These are phyloP conservation scores for Acanthiza pusilla DNA, from an alignment of 2,797 vertebrate genomes.

Conservation along the genomic window DNA sequence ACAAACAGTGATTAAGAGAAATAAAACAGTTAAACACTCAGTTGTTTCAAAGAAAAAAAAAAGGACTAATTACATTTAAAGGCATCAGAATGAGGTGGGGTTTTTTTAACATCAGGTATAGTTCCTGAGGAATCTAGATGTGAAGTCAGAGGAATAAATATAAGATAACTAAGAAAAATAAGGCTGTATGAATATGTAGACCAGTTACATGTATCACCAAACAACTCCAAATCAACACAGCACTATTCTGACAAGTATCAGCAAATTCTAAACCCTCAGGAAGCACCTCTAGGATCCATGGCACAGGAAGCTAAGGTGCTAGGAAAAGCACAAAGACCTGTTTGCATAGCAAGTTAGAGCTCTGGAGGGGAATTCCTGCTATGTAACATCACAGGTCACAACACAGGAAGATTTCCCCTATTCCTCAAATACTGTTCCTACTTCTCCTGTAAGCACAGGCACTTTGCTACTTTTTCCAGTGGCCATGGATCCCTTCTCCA, in stretches of 20 bases:
- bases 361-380: not conserved
- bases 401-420: not conserved
- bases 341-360: not conserved
- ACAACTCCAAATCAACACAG: not conserved
- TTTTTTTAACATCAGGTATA: not conserved
- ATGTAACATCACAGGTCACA: not conserved
- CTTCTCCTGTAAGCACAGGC: not conserved
- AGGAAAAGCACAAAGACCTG: not conserved
- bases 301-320: not conserved
- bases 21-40: not conserved
- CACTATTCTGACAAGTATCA: not conserved
- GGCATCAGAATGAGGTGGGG: not conserved
- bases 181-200: not conserved
- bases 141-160: not conserved
- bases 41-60: not conserved
- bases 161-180: not conserved
- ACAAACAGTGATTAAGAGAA: not conserved
- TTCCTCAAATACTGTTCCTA: not conserved
- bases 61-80: not conserved
- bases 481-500: not conserved
- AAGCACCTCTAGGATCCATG: not conserved
- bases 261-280: not conserved
- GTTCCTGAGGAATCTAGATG: not conserved
- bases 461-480: not conserved
- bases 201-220: not conserved